Conservation (phyloP, 2,113 vertebrate genomes). For the Irena cyanogastra region DNA sequence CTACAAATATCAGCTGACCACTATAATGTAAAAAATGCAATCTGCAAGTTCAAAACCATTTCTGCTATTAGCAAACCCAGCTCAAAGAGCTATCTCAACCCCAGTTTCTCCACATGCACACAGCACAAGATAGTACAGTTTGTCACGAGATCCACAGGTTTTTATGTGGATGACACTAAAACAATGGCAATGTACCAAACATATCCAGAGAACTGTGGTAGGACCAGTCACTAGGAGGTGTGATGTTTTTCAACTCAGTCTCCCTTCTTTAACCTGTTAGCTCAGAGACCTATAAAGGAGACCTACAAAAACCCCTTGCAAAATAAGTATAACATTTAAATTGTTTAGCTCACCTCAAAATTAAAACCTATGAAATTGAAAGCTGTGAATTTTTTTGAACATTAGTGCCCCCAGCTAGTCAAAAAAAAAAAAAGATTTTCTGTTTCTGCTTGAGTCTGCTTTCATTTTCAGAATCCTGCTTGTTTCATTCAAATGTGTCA, state of each 20-base stretch:
- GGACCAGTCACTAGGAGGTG: neutral
- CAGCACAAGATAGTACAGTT: neutral
- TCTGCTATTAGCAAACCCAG: neutral
- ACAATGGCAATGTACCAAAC: neutral
- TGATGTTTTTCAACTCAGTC: neutral
- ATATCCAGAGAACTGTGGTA: neutral
- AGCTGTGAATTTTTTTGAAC: neutral
- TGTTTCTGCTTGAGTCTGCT: neutral
- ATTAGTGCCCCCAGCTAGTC: neutral
- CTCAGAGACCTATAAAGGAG: neutral
- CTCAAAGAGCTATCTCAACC: neutral
- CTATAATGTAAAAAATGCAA: neutral
- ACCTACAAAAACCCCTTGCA: neutral
- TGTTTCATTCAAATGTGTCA: neutral
- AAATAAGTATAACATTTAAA: neutral
- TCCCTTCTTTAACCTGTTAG: neutral
- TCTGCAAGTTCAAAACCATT: neutral
- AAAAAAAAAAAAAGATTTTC: neutral
- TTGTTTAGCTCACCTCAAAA: neutral
- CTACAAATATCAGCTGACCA: neutral
- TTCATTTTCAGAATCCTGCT: neutral
- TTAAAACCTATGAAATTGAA: neutral
- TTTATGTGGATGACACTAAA: neutral
- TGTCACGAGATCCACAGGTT: neutral
- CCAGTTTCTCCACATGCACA: neutral